Base-by-base conservation (phyloP, 2,888 invertebrate species). In the Tinea pellionella region DNA sequence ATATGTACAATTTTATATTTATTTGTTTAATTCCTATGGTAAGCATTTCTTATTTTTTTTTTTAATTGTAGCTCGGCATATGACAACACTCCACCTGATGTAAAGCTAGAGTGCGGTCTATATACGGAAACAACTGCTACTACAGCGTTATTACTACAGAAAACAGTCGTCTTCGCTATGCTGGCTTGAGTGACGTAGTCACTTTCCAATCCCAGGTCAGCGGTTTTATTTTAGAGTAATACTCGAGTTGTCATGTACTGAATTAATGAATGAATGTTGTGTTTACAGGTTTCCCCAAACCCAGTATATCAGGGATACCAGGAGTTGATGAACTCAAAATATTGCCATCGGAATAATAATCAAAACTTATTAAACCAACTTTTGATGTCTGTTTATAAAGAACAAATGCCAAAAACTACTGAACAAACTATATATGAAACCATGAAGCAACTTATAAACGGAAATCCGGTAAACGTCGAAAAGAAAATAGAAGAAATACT, bases 281-380 rank as follows among this genome's bases (percentile, higher is more conserved):
- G n/a, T n/a, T 77, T 77, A 1, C 75, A 80, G 80, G 71, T 72
- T 18, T 65, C 70, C 29, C 65, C 72, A 59, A 73, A 75, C 64
- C 73, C 67, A 41, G 59, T 68, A n/a, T 62, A 64, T n/a, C 64
- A 68, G 55, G 58, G 16, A 37, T 61, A 32, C 61, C 60, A 3
- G 11, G 59, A 61, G 16, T 53, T 58, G 15, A 56, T 55, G 19
- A 60, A 61, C 12, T 12, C 37, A 58, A 58, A 6, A 65, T 74
- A 56, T 64, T 77, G 58, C 59, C 42, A 51, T 15, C 13, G 16
- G 1, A 32, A 55, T 7, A 53, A 13, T 12, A 29, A 72, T 67
- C n/a, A 70, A 64, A 56, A 65, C 76, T 15, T 53, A 7, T 18
- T 47, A 2, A 60, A 51, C 30, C 32, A 18, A 37, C 11, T 15